Percentiles rank a stretch among this genome's conserved stretches.
Evolutionary conservation across 2,888 invertebrate species (phyloP).

Genomic region (Candidula unifasciata): DNA sequence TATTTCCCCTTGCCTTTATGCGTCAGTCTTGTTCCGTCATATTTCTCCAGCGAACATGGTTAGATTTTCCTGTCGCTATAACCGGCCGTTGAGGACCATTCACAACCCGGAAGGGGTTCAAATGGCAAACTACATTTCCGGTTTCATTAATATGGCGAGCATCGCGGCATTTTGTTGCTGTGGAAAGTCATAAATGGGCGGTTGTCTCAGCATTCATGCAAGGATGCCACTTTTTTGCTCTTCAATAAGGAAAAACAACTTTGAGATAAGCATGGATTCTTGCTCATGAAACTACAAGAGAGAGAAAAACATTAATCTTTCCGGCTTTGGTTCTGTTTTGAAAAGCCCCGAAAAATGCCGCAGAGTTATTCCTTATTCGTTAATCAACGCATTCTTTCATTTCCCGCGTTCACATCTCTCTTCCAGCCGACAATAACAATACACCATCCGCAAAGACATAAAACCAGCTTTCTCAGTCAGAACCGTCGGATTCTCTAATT

Average conservation of each 20-base stretch:
- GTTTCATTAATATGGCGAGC: constrained; percentile 25
- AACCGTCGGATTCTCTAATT: constrained; percentile 31
- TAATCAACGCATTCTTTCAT: neutral
- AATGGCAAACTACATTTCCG: constrained; percentile 42
- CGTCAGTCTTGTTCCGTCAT: constrained; percentile 1
- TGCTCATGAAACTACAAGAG: neutral
- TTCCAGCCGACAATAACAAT: neutral
- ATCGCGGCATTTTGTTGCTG: constrained; percentile 6
- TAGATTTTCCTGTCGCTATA: constrained; percentile 19
- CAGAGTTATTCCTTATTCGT: constrained; percentile 18
- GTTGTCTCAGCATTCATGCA: neutral
- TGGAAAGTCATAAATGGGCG: constrained; percentile 1
- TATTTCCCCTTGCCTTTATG: neutral
- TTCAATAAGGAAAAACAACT: neutral
- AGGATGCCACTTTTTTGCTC: neutral
- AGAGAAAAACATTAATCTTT: neutral
- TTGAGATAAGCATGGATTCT: neutral
- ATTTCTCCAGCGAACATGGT: constrained; percentile 9
- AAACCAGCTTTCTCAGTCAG: neutral
- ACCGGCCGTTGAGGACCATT: neutral
- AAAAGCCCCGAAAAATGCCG: constrained; percentile 23
- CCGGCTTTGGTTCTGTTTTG: neutral
- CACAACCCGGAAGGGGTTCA: constrained; percentile 16
- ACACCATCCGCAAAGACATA: neutral
- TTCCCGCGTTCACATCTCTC: neutral